A percentile compares a stretch with the other conserved stretches of the same genome.
phyloP scores from a whole-genome alignment of 2,888 invertebrate species.

The Conops quadrifasciatus region DNA sequence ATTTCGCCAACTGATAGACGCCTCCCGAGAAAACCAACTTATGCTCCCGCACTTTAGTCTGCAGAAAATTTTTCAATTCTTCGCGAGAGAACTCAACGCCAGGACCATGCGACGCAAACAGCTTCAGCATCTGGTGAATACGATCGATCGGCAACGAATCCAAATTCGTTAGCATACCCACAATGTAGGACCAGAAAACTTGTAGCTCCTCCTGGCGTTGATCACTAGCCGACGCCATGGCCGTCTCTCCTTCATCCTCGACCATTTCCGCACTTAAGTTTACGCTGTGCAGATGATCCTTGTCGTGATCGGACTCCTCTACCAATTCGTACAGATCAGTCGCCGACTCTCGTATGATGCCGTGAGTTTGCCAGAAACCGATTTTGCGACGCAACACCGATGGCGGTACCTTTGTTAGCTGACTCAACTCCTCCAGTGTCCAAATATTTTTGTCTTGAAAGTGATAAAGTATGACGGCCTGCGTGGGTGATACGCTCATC shows the following conservation, averaged over 20 bases:
- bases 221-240: slow-evolving; percentile 93
- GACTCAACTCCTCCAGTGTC: slow-evolving; percentile 86
- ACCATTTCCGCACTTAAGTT: slow-evolving; percentile 69
- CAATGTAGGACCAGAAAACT: slow-evolving; percentile 94
- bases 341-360: slow-evolving; percentile 79
- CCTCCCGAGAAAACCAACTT: slow-evolving; percentile 86
- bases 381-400: slow-evolving; percentile 87
- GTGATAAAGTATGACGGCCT: slow-evolving; percentile 92
- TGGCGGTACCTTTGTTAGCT: slow-evolving; percentile 85
- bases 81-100: slow-evolving; percentile 88
- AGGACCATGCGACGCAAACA: slow-evolving; percentile 95
- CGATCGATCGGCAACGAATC: slow-evolving; percentile 90
- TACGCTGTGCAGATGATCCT: slow-evolving; percentile 65
- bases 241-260: slow-evolving; percentile 94
- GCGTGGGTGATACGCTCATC: slow-evolving; percentile 88
- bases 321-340: slow-evolving; percentile 77
- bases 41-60: slow-evolving; percentile 91
- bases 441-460: slow-evolving; percentile 88
- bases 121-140: slow-evolving; percentile 95
- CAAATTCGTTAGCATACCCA: slow-evolving; percentile 95
- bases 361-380: slow-evolving; percentile 94
- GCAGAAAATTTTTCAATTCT: slow-evolving; percentile 88
- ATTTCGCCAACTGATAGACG: slow-evolving; percentile 86
- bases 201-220: slow-evolving; percentile 94
- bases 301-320: slow-evolving; percentile 70